Evolutionary conservation across 2,797 vertebrate genomes (phyloP), one percentile per base, ranked within the genome.

Genomic region (Eulemur rubriventer): DNA sequence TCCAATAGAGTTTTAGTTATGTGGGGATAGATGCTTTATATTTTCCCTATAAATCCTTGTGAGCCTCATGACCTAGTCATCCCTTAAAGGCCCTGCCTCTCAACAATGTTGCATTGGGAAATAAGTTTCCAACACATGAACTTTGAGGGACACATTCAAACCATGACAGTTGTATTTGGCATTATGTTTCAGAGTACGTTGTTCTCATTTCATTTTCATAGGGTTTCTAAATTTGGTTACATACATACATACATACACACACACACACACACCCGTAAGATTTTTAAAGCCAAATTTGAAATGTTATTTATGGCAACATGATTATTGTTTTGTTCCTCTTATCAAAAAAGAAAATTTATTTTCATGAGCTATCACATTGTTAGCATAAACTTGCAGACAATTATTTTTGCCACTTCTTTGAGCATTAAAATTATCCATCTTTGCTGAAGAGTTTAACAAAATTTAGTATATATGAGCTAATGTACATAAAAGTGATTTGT

Each of bases 321-420:
- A 69, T 70, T 4, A 82, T 26, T 86, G 8, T 69, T 0, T 33
- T 67, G 67, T 73, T 89, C 6, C 46, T 87, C 50, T 95, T 87
- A 48, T 35, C 24, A 96, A 78, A 82, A 33, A 6, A 3, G 38
- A 55, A 65, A 84, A 24, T 72, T 59, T 69, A 30, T 81, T 95
- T 85, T 89, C 12, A 85, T 82, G 24, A 96, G 80, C 46, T 78
- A 81, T 55, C 26, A 46, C 70, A 79, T n/a, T 41, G 18, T 33
- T 26, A 88, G 35, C 38, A 88, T 78, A 96, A 93, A 69, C 35
- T 73, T 89, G 14, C 12, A 90, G 20, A 78, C 13, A 95, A 82
- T 59, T 89, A 95, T 73, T 95, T 96, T 86, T 69, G 11, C 4
- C 57, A 38, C 1, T 26, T 48, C 11, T 46, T 59, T 69, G 30